Conservation (phyloP, 1,140 invertebrate species). For the Tetramorium simillimum region DNA sequence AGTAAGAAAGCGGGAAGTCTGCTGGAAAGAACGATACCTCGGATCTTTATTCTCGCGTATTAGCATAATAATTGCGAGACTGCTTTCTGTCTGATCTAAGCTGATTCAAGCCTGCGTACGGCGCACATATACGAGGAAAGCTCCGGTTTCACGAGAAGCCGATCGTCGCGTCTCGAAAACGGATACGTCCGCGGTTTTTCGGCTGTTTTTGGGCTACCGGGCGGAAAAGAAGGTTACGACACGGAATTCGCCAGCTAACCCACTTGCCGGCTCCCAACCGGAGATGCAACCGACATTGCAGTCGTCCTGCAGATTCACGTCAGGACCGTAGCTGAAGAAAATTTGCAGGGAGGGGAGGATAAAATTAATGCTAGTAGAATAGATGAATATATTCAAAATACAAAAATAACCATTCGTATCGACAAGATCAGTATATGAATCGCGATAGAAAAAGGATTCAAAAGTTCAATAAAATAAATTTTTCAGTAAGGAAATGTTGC, state of each 20-base stretch:
- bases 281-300: slow-evolving; percentile 65
- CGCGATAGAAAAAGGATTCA: background rate
- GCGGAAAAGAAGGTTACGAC: slow-evolving; percentile 69
- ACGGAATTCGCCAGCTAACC: slow-evolving; percentile 79
- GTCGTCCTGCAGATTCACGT: slow-evolving; percentile 61
- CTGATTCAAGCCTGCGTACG: slow-evolving; percentile 36
- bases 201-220: slow-evolving; percentile 66
- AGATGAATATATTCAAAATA: background rate
- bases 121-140: background rate
- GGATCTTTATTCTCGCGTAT: slow-evolving; percentile 74
- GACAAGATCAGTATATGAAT: background rate
- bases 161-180: slow-evolving; percentile 57
- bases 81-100: slow-evolving; percentile 19
- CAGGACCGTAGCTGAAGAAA: slow-evolving; percentile 9
- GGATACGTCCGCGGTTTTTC: slow-evolving; percentile 70
- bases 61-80: slow-evolving; percentile 82
- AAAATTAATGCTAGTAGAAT: background rate
- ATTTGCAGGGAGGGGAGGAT: background rate
- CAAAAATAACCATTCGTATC: background rate
- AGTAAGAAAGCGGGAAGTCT: background rate
- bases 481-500: background rate
- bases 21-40: background rate
- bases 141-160: slow-evolving; percentile 18
- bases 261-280: slow-evolving; percentile 75
- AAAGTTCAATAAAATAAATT: background rate